These are phyloP conservation scores for Brevimyrus niger DNA, from an alignment of 2,113 vertebrate species.

Conservation along the genomic window DNA sequence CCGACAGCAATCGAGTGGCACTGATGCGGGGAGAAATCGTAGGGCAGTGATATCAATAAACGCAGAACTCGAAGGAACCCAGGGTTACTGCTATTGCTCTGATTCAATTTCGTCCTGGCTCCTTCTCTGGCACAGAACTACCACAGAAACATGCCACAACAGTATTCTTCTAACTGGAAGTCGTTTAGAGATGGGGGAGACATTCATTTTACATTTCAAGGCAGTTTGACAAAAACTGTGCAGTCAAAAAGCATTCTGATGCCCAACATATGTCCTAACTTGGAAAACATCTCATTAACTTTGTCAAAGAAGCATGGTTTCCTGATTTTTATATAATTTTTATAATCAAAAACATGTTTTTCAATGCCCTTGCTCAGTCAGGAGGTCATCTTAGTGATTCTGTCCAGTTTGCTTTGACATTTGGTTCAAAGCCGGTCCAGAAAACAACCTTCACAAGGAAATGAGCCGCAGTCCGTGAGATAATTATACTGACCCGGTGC, in stretches of 20 bases:
- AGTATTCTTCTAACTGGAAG: background rate
- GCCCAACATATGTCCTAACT: slow-evolving; percentile 22
- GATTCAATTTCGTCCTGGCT: background rate
- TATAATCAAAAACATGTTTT: slow-evolving; percentile 19
- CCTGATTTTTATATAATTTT: slow-evolving; percentile 18
- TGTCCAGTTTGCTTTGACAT: slow-evolving; percentile 8
- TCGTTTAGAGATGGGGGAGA: background rate
- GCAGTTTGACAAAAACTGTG: background rate
- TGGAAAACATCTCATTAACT: slow-evolving; percentile 23
- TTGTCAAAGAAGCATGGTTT: background rate
- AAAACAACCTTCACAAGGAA: slow-evolving; percentile 23
- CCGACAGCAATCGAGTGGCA: background rate
- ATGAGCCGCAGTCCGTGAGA: slow-evolving; percentile 12
- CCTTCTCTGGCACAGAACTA: background rate
- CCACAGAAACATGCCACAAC: background rate
- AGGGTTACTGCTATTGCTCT: background rate
- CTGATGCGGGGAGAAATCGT: background rate
- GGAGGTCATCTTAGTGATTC: slow-evolving; percentile 22
- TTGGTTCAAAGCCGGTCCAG: slow-evolving; percentile 11
- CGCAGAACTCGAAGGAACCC: background rate
- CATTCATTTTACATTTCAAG: background rate
- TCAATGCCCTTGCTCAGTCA: slow-evolving; percentile 17
- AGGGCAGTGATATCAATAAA: background rate
- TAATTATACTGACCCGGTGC: slow-evolving; percentile 16
- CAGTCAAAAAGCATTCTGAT: slow-evolving; percentile 25